Base-by-base conservation (phyloP, 2,797 vertebrate species). In the Falco novaeseelandiae region DNA sequence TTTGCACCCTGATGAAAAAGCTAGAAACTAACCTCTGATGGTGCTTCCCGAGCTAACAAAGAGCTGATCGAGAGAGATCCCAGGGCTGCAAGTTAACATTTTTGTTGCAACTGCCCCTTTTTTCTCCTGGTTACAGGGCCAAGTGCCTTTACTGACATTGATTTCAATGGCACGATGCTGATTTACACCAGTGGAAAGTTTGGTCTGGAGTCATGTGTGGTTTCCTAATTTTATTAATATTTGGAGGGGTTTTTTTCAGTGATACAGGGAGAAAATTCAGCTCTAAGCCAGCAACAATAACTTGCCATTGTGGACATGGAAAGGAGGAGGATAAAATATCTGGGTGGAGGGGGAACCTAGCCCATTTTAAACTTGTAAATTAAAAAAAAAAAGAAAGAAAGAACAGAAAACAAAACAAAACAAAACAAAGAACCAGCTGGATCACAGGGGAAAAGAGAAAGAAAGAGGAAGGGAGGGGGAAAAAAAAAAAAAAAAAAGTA, bases 381-480 rank as follows among this genome's bases (percentile, higher is more conserved):
- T 51, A 59, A 70, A 95, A 83, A 40, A 51, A 22, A 48, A 51
- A 6, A 40, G 40, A 40, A 40, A 40, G 38, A 59, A 70, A 95
- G 81, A 40, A 10, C 36, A 49, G 89, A 93, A 23, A 48, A 44
- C 4, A 3, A 8, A 25, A 44, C 4, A 3, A 8, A 25, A 23
- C 14, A 20, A 6, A 57, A 8, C 14, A 18, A 29, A 15, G 4
- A 13, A 66, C 84, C 80, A 80, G 67, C 63, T 66, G 76, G 63
- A 93, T 85, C 14, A 44, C 16, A 36, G 21, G 17, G 40, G 21
- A 14, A 14, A 30, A 20, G 19, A 38, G 4, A 49, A 19, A 65
- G 22, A 14, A 61, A 42, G 32, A 30, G 18, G 10, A 9, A 4
- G 0, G 3, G 6, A 8, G 14, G 6, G 26, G 10, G 4, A 3